phyloP scores from a whole-genome alignment of 2,888 invertebrate species.

The Alsophila aescularia region DNA sequence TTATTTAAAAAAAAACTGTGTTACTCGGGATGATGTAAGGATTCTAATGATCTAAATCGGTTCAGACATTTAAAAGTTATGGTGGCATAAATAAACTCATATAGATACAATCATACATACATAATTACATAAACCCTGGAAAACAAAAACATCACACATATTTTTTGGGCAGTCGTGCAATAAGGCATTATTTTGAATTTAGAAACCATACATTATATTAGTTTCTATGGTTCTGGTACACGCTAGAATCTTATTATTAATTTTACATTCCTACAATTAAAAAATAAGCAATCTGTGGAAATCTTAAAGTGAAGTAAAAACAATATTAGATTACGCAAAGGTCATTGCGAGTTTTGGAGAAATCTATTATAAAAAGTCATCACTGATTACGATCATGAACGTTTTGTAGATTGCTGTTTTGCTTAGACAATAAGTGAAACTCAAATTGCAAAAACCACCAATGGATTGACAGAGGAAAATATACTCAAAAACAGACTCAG shows the following conservation, averaged over 20 bases:
- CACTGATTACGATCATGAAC: not conserved
- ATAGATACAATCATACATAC: too few species aligned
- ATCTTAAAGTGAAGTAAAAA: slow-evolving; percentile 9
- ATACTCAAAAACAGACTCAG: not conserved
- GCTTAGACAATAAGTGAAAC: not conserved
- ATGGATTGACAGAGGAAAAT: not conserved
- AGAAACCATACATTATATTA: too few species aligned
- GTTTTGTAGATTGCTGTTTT: not conserved
- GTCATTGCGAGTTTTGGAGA: slow-evolving; percentile 22
- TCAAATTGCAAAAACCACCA: not conserved
- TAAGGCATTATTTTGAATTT: too few species aligned
- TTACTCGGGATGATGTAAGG: too few species aligned
- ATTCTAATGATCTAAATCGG: too few species aligned
- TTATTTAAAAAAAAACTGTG: too few species aligned
- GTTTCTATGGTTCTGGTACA: too few species aligned
- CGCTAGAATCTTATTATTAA: not conserved
- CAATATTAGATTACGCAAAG: slow-evolving; percentile 23
- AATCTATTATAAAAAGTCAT: slow-evolving; percentile 10
- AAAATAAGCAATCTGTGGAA: not conserved
- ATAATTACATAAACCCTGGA: too few species aligned
- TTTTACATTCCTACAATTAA: not conserved
- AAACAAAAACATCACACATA: too few species aligned
- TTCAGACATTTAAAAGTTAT: too few species aligned
- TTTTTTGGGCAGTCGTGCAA: too few species aligned
- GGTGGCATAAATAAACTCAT: too few species aligned